Evolutionary conservation across 1,140 invertebrate species (phyloP), one percentile per base, ranked within the genome.

Genomic region (Drosophila nasuta): DNA sequence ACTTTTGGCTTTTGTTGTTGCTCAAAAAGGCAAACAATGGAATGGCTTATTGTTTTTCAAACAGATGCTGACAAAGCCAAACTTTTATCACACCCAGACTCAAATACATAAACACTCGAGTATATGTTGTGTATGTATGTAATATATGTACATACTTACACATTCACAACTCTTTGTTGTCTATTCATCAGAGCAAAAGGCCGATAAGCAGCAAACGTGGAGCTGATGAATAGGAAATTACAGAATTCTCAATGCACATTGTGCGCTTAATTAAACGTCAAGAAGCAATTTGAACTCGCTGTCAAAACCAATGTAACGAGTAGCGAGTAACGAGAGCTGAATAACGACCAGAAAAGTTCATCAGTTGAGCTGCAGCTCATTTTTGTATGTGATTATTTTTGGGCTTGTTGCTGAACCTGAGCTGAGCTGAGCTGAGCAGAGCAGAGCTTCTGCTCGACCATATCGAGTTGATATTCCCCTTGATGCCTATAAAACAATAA

Each of bases 11-110:
- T 77, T 87, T 82, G 83, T 83, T 87, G 69, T 82, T 88, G 83
- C 83, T 88, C 49, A 70, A 87, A 88, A 88, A 83, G 83, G 62
- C 85, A 87, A 83, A 89, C 83, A 88, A 83, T 88, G 63, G 70
- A 43, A 33, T 57, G 58, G 66, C 63, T 87, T 71, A 87, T 89
- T 89, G 83, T 88, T 83, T 80, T 70, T 68, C 62, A 57, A 78
- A 78, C 49, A 64, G 54, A 76, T 77, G 49, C 79, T 73, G 51
- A 89, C 83, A 89, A 63, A 72, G 59, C 25, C 73, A 74, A 66
- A 66, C 81, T 69, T 66, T 70, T 80, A 45, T 71, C 33, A 58
- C 28, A 62, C 49, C 49, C 30, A 49, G 1, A 60, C 10, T 38
- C 45, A 52, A 6, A 52, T 33, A 11, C 15, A 20, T 5, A 35